Evolutionary conservation across 2,888 invertebrate genomes (phyloP).

Genomic region (Drosophila infuscata): DNA sequence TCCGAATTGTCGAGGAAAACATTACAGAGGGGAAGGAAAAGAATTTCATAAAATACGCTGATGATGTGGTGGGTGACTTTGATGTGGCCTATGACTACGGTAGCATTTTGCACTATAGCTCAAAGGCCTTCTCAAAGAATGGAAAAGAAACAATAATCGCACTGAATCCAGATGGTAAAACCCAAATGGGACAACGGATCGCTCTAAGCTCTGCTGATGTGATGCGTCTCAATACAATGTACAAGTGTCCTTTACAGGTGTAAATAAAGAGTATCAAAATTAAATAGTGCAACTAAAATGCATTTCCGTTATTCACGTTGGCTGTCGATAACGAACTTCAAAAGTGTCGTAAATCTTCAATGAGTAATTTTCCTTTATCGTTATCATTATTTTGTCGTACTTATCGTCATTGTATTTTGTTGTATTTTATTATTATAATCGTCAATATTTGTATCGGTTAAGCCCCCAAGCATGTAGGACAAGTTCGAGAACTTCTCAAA

Average conservation of each 20-base stretch:
- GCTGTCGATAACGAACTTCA: not conserved
- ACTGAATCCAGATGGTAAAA: conserved; percentile 38
- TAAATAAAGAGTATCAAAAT: conserved; percentile 7
- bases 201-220: conserved; percentile 57
- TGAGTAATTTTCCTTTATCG: not conserved
- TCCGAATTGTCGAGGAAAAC: conserved; percentile 86
- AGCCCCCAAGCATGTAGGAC: not conserved
- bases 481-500: not conserved
- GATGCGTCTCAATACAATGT: conserved; percentile 69
- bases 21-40: conserved; percentile 86
- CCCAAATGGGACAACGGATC: conserved; percentile 64
- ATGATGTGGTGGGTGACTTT: conserved; percentile 86
- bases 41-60: conserved; percentile 89
- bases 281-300: not conserved
- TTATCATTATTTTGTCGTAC: not conserved
- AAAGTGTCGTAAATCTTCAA: not conserved
- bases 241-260: conserved; percentile 51
- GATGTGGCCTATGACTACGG: conserved; percentile 90
- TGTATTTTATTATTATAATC: not conserved
- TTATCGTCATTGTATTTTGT: not conserved
- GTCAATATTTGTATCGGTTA: not conserved
- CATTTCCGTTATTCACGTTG: not conserved
- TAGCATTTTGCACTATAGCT: conserved; percentile 92
- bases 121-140: conserved; percentile 90
- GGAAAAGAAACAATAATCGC: conserved; percentile 89